Evolutionary conservation across 2,797 vertebrate genomes (phyloP), one percentile per base, ranked within the genome.

Genomic region (Halcyon chelicuti): DNA sequence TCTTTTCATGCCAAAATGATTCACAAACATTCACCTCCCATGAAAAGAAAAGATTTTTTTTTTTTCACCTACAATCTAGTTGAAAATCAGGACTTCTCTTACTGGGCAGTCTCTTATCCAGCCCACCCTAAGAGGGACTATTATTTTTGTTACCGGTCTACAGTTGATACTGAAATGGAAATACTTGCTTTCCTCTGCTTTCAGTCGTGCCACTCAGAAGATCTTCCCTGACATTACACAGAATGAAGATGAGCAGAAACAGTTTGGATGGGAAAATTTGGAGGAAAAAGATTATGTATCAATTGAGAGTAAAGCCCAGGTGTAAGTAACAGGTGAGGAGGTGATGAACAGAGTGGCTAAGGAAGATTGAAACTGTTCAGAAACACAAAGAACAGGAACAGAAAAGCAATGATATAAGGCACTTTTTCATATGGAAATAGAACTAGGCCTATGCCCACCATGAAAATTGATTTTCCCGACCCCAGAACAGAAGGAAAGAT

Each of bases 1-100:
- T 68, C 10, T 83, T 90, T 55, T 42, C 65, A 31, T 40, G 33
- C 8, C 37, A 65, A 35, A 76, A 66, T 67, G 21, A 47, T n/a
- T 73, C 37, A 42, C 31, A 37, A 54, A 20, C 0, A 0, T n/a
- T n/a, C 6, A 31, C 7, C 19, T 86, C 33, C 23, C 29, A 14
- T 14, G 10, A 26, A 60, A 42, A 65, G 20, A 26, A 61, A 80
- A 13, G 12, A 5, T 9, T 54, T 19, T 12, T 31, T 19, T 12
- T 31, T 25, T 55, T 46, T 74, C 5, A 14, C 10, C 31, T 61
- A 33, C 7, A 86, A 19, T 28, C 20, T 19, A 46, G 23, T 22
- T n/a, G 39, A 54, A 65, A 78, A 70, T 33, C 9, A 54, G 39
- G 17, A 33, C 16, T 70, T 71, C 57, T 79, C 31, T 35, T 71